phyloP scores from a whole-genome alignment of 2,888 invertebrate species.

The Sarcophaga carnaria region DNA sequence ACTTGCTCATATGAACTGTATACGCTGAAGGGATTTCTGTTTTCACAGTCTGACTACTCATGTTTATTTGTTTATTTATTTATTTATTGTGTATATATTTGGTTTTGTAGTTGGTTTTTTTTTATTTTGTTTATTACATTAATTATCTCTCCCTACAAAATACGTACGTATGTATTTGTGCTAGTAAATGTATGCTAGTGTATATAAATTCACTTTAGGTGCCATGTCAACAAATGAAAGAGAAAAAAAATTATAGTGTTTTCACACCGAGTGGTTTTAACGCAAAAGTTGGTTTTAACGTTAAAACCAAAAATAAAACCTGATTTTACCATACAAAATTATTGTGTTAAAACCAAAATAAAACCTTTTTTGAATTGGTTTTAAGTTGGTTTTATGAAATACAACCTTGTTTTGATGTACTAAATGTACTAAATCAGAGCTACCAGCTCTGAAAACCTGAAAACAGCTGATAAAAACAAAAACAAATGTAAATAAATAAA shows the following conservation, averaged over 20 bases:
- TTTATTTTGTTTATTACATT: neutral
- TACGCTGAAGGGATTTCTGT: neutral
- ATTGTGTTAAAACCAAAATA: too few species aligned
- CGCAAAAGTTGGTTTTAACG: too few species aligned
- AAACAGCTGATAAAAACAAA: too few species aligned
- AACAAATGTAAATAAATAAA: too few species aligned
- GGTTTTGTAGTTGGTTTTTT: neutral
- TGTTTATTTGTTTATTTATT: neutral
- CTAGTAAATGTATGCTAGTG: neutral
- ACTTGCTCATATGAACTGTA: neutral
- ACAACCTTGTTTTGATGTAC: too few species aligned
- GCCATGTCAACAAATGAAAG: constrained; percentile 33
- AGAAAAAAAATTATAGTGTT: constrained; percentile 21
- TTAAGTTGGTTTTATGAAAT: too few species aligned
- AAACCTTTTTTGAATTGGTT: too few species aligned
- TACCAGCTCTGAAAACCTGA: too few species aligned
- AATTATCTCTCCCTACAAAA: neutral
- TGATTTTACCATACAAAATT: too few species aligned
- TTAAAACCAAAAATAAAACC: too few species aligned
- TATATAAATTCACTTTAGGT: constrained; percentile 29
- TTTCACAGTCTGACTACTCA: neutral
- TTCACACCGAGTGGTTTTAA: too few species aligned
- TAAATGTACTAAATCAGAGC: too few species aligned
- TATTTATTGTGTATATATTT: neutral
- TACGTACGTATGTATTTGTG: neutral